A percentile compares a stretch with the other conserved stretches of the same genome.
These are phyloP conservation scores for Leucosticte australis DNA, from an alignment of 2,113 vertebrate genomes.

Conservation along the genomic window DNA sequence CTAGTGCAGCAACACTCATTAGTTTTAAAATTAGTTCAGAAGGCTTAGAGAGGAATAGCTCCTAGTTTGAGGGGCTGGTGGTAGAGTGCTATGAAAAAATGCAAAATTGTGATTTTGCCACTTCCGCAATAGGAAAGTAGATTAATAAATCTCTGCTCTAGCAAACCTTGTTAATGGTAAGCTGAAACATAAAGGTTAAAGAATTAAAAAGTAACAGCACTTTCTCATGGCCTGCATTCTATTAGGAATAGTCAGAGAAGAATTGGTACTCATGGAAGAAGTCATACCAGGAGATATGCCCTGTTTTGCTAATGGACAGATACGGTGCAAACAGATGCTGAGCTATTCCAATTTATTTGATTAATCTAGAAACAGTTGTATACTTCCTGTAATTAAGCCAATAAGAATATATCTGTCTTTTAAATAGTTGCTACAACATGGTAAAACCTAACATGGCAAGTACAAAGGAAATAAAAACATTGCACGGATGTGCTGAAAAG, in stretches of 20 bases:
- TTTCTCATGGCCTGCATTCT: not conserved
- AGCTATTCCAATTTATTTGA: not conserved
- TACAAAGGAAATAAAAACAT: not conserved
- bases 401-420: not conserved
- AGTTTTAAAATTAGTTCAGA: slow-evolving; percentile 3
- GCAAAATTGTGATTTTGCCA: not conserved
- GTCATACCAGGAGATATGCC: not conserved
- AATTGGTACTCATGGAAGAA: not conserved
- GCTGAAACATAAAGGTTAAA: not conserved
- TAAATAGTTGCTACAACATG: not conserved
- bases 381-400: not conserved
- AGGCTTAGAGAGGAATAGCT: not conserved
- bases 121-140: not conserved
- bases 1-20: not conserved
- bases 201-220: not conserved
- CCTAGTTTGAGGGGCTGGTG: too few relatives aligned
- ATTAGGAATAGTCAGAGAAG: not conserved
- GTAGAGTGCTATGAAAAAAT: not conserved
- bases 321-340: not conserved
- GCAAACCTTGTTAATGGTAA: not conserved
- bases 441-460: not conserved
- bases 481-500: not conserved
- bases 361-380: not conserved
- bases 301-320: not conserved
- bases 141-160: not conserved